Evolutionary conservation across 2,888 invertebrate species (phyloP).

Genomic region (Melolontha melolontha): DNA sequence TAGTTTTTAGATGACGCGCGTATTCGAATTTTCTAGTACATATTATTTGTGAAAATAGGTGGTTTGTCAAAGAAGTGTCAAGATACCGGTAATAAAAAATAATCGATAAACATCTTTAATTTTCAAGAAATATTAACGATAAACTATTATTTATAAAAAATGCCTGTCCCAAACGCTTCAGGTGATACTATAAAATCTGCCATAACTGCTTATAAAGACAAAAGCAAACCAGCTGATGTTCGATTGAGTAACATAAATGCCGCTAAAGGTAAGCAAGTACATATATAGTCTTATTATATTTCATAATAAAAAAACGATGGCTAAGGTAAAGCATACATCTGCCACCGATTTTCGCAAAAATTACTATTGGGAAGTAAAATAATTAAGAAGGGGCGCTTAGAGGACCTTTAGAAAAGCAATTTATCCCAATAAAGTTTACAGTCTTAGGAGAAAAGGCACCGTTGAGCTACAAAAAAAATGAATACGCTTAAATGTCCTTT

Average conservation of each 20-base stretch:
- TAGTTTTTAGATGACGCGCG: background rate
- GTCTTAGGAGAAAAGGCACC: too few relatives aligned
- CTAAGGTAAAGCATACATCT: too few relatives aligned
- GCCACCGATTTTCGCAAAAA: too few relatives aligned
- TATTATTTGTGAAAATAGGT: background rate
- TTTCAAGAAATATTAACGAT: background rate
- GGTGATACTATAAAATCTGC: slow-evolving; percentile 65
- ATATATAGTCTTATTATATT: background rate
- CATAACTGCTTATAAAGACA: slow-evolving; percentile 82
- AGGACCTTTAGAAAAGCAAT: too few relatives aligned
- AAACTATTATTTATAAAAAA: slow-evolving; percentile 53
- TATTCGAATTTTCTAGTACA: slow-evolving; percentile 7
- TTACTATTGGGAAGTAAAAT: too few relatives aligned
- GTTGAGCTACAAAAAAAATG: too few relatives aligned
- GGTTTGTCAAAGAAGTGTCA: background rate
- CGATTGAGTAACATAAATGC: slow-evolving; percentile 96
- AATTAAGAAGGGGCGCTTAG: too few relatives aligned
- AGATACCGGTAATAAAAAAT: background rate
- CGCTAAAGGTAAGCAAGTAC: slow-evolving; percentile 85
- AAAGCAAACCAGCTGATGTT: slow-evolving; percentile 95
- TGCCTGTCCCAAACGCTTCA: slow-evolving; percentile 65
- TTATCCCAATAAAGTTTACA: too few relatives aligned
- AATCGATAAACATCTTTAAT: slow-evolving; percentile 1
- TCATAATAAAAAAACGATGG: background rate
- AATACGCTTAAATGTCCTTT: too few relatives aligned